phyloP scores from a whole-genome alignment of 2,888 invertebrate species.

The Zele albiditarsus region DNA sequence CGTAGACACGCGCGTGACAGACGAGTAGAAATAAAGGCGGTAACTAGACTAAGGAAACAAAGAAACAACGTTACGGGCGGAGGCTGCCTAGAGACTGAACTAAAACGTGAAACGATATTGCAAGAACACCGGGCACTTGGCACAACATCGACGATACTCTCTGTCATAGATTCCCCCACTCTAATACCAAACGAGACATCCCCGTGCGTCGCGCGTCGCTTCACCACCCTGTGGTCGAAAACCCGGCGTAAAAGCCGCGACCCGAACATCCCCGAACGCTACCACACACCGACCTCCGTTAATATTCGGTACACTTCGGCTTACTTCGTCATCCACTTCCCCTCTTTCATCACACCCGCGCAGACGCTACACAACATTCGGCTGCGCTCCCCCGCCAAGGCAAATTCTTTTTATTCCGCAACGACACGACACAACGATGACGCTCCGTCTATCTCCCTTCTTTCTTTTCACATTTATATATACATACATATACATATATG shows the following conservation, averaged over 20 bases:
- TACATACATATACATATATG: neutral
- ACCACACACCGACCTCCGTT: conserved; percentile 43
- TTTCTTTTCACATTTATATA: neutral
- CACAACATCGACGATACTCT: conserved; percentile 34
- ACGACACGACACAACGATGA: neutral
- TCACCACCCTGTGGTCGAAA: neutral
- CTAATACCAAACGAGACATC: neutral
- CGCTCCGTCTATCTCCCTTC: neutral
- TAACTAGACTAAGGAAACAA: conserved; percentile 68
- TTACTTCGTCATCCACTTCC: conserved; percentile 32
- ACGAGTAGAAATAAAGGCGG: conserved; percentile 52
- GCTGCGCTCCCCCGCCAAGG: conserved; percentile 25
- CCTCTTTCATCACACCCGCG: conserved; percentile 23
- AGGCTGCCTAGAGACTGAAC: conserved; percentile 67
- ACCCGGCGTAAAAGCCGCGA: conserved; percentile 13
- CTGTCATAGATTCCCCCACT: conserved; percentile 23
- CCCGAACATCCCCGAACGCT: conserved; percentile 41
- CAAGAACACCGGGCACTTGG: conserved; percentile 35
- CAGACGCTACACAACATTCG: conserved; percentile 20
- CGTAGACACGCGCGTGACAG: conserved; percentile 49
- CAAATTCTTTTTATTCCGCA: neutral
- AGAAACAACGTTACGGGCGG: conserved; percentile 65
- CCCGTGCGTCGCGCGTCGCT: conserved; percentile 37
- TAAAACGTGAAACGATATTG: conserved; percentile 11
- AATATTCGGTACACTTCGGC: conserved; percentile 52